phyloP scores from a whole-genome alignment of 2,797 vertebrate genomes.

The Peromyscus nudipes region DNA sequence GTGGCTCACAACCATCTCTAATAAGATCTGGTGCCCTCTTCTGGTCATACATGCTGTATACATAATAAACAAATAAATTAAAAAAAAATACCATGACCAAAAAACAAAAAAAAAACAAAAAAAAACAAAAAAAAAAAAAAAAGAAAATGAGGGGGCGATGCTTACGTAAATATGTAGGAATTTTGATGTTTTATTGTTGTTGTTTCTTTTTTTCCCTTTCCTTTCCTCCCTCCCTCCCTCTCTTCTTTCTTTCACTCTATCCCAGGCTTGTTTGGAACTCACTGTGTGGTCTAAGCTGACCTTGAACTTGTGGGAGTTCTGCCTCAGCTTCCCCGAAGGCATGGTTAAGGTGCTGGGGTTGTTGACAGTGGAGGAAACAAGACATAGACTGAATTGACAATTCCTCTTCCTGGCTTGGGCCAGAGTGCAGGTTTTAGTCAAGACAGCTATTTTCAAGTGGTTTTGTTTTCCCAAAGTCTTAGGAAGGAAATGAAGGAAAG shows the following conservation, averaged over 20 bases:
- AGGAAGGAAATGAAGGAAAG: not conserved
- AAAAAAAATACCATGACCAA: too few species aligned
- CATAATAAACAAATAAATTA: too few species aligned
- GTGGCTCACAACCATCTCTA: too few species aligned
- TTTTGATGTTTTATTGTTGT: not conserved
- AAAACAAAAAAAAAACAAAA: too few species aligned
- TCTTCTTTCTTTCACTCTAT: not conserved
- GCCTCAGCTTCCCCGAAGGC: not conserved
- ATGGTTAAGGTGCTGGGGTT: not conserved
- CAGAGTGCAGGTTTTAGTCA: not conserved
- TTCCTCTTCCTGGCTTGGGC: not conserved
- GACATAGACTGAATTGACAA: not conserved
- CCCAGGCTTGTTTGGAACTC: not conserved
- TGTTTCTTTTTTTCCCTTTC: not conserved
- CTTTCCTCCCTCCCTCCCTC: not conserved
- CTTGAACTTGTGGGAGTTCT: not conserved
- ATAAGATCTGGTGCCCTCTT: too few species aligned
- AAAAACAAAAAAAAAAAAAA: not conserved
- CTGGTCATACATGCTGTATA: too few species aligned
- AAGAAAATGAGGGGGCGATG: not conserved
- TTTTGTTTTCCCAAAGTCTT: not conserved
- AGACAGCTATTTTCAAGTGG: not conserved
- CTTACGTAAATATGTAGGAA: not conserved
- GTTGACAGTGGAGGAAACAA: not conserved
- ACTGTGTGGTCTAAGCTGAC: not conserved